These are phyloP conservation scores for Leuctra nigra DNA, from an alignment of 2,888 invertebrate species.

Conservation along the genomic window DNA sequence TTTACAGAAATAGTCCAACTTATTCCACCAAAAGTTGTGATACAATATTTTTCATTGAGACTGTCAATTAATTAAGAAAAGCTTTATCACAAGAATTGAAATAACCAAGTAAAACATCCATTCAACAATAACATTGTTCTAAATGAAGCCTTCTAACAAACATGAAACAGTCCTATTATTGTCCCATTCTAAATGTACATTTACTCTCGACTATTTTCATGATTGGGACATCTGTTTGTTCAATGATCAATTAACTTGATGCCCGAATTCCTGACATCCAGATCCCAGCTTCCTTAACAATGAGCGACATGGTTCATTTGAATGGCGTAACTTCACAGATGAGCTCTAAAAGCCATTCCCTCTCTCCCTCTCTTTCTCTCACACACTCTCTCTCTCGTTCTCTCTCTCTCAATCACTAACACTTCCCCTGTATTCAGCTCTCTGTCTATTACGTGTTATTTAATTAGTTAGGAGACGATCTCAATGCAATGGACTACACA, in stretches of 20 bases:
- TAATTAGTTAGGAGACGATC: slow-evolving; percentile 8
- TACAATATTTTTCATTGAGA: too few species aligned
- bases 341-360: slow-evolving; percentile 1
- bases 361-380: neutral
- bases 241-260: slow-evolving; percentile 16
- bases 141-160: too few species aligned
- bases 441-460: neutral
- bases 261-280: neutral
- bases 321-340: slow-evolving; percentile 10
- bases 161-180: neutral
- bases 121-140: too few species aligned
- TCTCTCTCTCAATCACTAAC: neutral
- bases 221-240: slow-evolving; percentile 17
- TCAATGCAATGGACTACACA: too few species aligned
- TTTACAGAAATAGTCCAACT: too few species aligned
- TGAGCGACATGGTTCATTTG: slow-evolving; percentile 24
- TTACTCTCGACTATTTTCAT: too few species aligned
- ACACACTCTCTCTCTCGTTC: neutral
- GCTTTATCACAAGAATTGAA: too few species aligned
- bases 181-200: too few species aligned
- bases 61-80: too few species aligned
- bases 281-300: slow-evolving; percentile 15
- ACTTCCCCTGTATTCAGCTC: neutral
- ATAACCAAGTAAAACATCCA: too few species aligned
- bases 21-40: too few species aligned